Base-by-base conservation (phyloP, 2,113 vertebrate genomes). In the Ctenomys sociabilis region DNA sequence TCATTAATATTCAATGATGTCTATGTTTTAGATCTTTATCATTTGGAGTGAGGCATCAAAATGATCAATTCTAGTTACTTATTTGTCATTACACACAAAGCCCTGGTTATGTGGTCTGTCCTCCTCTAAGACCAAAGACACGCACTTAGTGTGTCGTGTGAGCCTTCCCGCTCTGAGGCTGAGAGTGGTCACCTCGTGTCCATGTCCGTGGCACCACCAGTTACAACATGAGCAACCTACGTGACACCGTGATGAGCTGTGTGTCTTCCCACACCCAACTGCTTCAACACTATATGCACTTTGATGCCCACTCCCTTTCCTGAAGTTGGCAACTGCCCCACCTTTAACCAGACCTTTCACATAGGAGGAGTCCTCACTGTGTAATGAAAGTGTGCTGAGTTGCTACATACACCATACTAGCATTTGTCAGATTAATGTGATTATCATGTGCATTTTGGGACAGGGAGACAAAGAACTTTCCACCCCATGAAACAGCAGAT, bases 1-100 rank as follows among this genome's bases (percentile, higher is more conserved):
- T 75, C 54, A 43, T 91, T 97, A 77, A 87, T 82, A 93, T 95
- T 90, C 24, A 85, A 43, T 77, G 86, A 72, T 43, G 26, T 63
- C 30, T 73, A 0, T 68, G 81, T 78, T 91, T 88, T n/a, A 13
- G 13, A 16, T 87, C 17, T 70, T 40, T 88, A 3, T 95, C 28
- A 85, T 86, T 92, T 93, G 28, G 4, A 93, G 77, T 81, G 32
- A 88, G 10, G 45, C 82, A 3, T 87, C 49, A 86, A 86, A 92
- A 61, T 45, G 82, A 57, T 54, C 22, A 59, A 10, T 93, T 85
- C 10, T 64, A 91, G 52, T 4, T 49, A 32, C 26, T 28, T 64
- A 28, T 28, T 84, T 13, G 8, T n/a, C 68, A 70, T 19, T 30
- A 57, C 81, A 22, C 45, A 22, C 21, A 78, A 83, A 6, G 16